Evolutionary conservation across 1,140 invertebrate genomes (phyloP).

Genomic region (Bombus pyrosoma): DNA sequence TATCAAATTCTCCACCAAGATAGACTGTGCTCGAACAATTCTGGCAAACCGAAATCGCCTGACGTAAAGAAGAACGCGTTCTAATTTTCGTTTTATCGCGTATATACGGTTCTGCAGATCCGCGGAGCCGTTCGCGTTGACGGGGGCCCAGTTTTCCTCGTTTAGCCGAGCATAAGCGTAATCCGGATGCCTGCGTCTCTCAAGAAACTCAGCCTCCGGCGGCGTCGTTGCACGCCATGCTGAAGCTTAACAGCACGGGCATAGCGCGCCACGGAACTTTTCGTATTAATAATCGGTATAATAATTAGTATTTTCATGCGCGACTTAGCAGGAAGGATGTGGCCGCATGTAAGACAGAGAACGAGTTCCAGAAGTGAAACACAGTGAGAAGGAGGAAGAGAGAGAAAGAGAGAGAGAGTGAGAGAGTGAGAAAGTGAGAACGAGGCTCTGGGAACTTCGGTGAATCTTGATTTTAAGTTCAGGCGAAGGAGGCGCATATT

Average conservation of each 20-base stretch:
- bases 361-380: neutral
- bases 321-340: constrained; percentile 81
- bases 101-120: neutral
- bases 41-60: neutral
- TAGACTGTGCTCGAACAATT: neutral
- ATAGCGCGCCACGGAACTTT: constrained; percentile 73
- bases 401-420: neutral
- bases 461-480: constrained; percentile 83
- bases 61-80: neutral
- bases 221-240: constrained; percentile 23
- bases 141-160: constrained; percentile 44
- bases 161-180: constrained; percentile 56
- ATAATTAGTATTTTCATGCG: constrained; percentile 83
- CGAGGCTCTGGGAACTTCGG: constrained; percentile 71
- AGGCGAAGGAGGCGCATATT: constrained; percentile 79
- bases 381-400: neutral
- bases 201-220: constrained; percentile 43
- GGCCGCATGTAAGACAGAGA: constrained; percentile 22
- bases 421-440: neutral
- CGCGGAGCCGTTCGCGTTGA: neutral
- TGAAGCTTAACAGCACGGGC: constrained; percentile 68
- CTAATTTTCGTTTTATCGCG: constrained; percentile 23
- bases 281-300: constrained; percentile 83
- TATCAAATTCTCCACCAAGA: neutral
- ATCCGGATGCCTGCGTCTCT: constrained; percentile 61